A percentile compares a stretch with the other conserved stretches of the same genome.
Conservation (phyloP, 1,140 invertebrate genomes). For the Lysiphlebus fabarum region DNA sequence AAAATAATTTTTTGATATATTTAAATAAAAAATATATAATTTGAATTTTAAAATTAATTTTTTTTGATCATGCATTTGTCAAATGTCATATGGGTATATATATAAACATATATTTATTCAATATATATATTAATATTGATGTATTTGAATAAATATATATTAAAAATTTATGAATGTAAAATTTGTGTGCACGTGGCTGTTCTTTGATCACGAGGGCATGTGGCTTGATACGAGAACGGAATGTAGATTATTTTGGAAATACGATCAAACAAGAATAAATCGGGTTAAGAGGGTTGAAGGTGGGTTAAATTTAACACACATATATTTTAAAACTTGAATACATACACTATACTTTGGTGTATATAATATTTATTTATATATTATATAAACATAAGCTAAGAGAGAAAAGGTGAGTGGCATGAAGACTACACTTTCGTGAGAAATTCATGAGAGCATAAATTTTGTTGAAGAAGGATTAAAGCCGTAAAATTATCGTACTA, state of each 20-base stretch:
- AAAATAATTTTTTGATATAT: too few relatives aligned
- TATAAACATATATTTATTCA: too few relatives aligned
- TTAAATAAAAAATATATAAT: too few relatives aligned
- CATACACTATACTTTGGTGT: neutral
- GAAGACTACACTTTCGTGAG: neutral
- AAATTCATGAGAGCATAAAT: slow-evolving; percentile 10
- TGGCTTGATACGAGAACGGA: slow-evolving; percentile 12
- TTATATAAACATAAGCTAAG: neutral
- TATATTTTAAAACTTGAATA: neutral
- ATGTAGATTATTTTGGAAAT: slow-evolving; percentile 24
- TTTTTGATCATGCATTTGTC: too few relatives aligned
- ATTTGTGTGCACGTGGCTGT: neutral
- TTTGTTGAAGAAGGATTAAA: neutral
- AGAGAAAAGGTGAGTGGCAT: neutral
- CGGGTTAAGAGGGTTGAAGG: slow-evolving; percentile 12
- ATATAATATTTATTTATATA: neutral
- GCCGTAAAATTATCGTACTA: slow-evolving; percentile 1
- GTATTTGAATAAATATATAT: too few relatives aligned
- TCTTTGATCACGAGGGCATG: slow-evolving; percentile 17
- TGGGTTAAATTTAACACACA: neutral
- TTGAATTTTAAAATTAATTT: too few relatives aligned
- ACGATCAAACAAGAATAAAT: slow-evolving; percentile 21
- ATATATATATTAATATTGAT: too few relatives aligned
- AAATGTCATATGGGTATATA: too few relatives aligned
- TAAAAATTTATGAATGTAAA: slow-evolving; percentile 6